Evolutionary conservation across 35 echinoderm and acorn worm species (phyloP).

Genomic region (Lytechinus pictus): DNA sequence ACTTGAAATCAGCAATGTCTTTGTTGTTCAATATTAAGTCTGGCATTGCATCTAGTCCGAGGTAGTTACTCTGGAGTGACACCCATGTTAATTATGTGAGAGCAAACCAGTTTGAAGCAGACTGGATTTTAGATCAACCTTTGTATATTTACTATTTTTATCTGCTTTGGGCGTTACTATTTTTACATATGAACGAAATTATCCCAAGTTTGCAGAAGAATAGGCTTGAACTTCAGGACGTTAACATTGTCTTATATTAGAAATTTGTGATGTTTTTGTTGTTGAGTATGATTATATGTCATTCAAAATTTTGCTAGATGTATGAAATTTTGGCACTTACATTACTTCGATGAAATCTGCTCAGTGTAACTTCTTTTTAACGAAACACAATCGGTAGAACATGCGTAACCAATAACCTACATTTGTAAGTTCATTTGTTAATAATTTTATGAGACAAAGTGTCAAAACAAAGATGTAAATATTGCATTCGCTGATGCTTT

Average conservation of each 20-base stretch:
- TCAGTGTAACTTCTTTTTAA: background rate
- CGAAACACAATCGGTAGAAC: background rate
- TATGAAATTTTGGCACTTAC: background rate
- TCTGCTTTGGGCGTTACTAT: background rate
- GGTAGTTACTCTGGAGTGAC: background rate
- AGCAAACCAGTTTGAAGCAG: constrained; percentile 1
- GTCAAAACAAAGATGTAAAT: background rate
- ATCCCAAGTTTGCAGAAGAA: background rate
- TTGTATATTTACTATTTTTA: background rate
- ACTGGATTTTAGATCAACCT: background rate
- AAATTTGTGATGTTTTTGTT: background rate
- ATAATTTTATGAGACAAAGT: background rate
- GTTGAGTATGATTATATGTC: background rate
- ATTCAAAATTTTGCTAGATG: background rate
- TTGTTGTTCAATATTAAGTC: background rate
- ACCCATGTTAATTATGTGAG: background rate
- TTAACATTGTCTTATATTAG: background rate
- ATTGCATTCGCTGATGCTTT: background rate
- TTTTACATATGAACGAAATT: background rate
- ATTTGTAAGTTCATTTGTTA: background rate
- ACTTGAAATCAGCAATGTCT: background rate
- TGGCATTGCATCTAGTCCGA: background rate
- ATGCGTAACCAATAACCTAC: background rate
- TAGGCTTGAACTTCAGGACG: background rate
- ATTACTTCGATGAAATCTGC: background rate